These are phyloP conservation scores for Arothron firmamentum DNA, from an alignment of 2,113 vertebrate species.

Conservation along the genomic window DNA sequence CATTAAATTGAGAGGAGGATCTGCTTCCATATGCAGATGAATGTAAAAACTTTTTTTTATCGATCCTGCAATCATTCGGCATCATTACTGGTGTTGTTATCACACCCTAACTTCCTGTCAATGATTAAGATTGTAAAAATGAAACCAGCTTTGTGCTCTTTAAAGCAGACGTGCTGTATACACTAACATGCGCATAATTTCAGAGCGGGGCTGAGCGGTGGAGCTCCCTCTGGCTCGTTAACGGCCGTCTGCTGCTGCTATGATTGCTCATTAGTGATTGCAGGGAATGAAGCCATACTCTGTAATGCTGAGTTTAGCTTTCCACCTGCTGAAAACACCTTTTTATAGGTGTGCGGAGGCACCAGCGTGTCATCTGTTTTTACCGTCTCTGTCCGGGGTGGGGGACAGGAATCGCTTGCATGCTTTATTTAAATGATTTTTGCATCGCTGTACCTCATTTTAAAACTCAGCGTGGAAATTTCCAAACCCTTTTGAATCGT, in stretches of 20 bases:
- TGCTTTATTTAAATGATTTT: background rate
- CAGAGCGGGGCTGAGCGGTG: too few relatives aligned
- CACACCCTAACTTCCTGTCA: too few relatives aligned
- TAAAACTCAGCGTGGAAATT: background rate
- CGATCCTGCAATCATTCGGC: too few relatives aligned
- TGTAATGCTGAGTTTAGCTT: background rate
- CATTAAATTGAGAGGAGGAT: too few relatives aligned
- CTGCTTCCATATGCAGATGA: too few relatives aligned
- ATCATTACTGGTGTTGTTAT: too few relatives aligned
- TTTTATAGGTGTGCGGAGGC: background rate
- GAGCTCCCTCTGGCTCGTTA: constrained; percentile 21
- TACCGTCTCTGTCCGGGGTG: background rate
- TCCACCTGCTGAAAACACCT: background rate
- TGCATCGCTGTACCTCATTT: background rate
- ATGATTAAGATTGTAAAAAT: too few relatives aligned
- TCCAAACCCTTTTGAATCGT: too few relatives aligned
- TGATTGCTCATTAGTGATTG: constrained; percentile 44
- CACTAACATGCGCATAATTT: too few relatives aligned
- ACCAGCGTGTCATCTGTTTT: too few relatives aligned
- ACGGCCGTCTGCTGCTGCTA: constrained; percentile 28
- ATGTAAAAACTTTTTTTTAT: too few relatives aligned
- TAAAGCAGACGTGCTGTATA: background rate
- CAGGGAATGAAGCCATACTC: constrained; percentile 11
- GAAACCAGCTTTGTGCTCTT: too few relatives aligned
- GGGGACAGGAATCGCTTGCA: background rate